Percentiles rank a stretch among this genome's conserved stretches.
phyloP scores from a whole-genome alignment of 2,113 vertebrate genomes.

The Acanthisitta chloris region DNA sequence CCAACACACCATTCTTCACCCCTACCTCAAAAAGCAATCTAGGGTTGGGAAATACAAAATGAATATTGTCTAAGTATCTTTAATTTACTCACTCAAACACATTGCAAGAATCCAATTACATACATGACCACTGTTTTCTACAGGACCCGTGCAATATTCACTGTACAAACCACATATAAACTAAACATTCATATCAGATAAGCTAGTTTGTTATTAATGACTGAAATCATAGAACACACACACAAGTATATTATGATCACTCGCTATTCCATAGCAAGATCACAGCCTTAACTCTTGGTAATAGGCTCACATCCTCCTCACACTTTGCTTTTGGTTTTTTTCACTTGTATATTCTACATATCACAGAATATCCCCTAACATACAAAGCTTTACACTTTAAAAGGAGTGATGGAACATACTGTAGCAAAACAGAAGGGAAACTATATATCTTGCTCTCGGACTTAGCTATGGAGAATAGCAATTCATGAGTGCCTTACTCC shows the following conservation, averaged over 20 bases:
- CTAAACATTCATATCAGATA: background rate
- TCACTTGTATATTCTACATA: background rate
- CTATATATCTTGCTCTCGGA: accelerated
- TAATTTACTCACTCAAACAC: background rate
- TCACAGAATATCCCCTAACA: background rate
- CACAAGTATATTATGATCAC: background rate
- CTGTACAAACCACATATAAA: background rate
- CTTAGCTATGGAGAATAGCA: accelerated
- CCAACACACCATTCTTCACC: background rate
- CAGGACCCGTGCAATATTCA: background rate
- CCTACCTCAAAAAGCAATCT: background rate
- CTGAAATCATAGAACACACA: background rate
- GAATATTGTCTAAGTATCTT: background rate
- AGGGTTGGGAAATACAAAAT: background rate
- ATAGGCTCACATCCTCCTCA: background rate
- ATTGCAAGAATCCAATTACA: background rate
- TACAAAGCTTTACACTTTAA: background rate
- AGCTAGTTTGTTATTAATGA: background rate
- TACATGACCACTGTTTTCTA: background rate
- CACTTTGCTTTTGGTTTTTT: background rate
- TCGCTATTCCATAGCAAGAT: background rate
- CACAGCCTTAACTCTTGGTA: background rate
- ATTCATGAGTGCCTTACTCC: background rate
- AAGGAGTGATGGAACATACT: background rate
- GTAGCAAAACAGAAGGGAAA: background rate